Conservation (phyloP, 2,797 vertebrate species). For the Phaenicophaeus curvirostris region DNA sequence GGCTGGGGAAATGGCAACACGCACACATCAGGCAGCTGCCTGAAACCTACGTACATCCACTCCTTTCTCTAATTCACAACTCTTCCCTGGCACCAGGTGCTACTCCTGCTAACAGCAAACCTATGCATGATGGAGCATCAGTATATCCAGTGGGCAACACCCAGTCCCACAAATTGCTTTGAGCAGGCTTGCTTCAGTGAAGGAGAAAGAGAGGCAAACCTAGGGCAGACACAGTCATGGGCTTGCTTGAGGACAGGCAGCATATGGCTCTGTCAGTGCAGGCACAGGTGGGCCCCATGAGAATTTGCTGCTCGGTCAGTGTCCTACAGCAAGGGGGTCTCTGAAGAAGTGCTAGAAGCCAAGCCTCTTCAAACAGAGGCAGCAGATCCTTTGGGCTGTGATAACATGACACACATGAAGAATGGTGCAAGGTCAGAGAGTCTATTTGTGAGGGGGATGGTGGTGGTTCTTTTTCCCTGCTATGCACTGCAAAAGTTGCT, state of each 20-base stretch:
- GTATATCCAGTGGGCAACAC: background rate
- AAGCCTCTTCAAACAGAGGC: background rate
- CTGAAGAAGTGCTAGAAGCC: background rate
- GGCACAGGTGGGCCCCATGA: fast-evolving
- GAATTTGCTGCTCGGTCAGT: background rate
- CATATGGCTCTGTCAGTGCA: fast-evolving
- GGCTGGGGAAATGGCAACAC: background rate
- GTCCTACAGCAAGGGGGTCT: background rate
- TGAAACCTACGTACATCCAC: fast-evolving
- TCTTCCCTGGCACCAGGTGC: background rate
- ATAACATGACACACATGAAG: background rate
- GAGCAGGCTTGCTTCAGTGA: background rate
- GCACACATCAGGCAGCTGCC: fast-evolving
- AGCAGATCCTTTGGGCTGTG: background rate
- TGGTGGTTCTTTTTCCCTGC: background rate
- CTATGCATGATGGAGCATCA: background rate
- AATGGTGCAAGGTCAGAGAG: background rate
- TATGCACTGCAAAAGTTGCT: background rate
- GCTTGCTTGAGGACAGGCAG: background rate
- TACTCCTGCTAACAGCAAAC: background rate
- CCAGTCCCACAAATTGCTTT: background rate
- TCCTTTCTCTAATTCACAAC: background rate
- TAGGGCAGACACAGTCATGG: background rate
- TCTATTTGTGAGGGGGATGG: background rate
- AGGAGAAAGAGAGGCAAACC: background rate